phyloP scores from a whole-genome alignment of 2,888 invertebrate species.

The Entomobrya multifasciata region DNA sequence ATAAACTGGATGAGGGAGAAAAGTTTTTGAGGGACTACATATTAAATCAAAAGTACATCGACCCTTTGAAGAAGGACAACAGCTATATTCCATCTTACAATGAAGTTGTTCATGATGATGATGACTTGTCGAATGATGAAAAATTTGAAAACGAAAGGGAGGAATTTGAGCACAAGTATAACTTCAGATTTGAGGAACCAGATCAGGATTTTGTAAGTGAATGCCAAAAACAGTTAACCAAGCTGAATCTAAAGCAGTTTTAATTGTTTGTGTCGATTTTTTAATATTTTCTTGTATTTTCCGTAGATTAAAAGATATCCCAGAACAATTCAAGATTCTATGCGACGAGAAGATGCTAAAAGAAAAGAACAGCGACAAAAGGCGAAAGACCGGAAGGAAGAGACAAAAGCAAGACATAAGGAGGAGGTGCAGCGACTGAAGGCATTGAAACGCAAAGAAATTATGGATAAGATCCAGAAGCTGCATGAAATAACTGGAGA shows the following conservation, averaged over 20 bases:
- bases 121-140: conserved; percentile 88
- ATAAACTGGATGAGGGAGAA: conserved; percentile 90
- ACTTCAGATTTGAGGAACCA: conserved; percentile 98
- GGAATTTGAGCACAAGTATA: conserved; percentile 96
- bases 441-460: conserved; percentile 93
- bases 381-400: conserved; percentile 87
- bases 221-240: too few relatives aligned
- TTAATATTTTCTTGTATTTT: too few relatives aligned
- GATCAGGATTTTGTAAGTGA: conserved; percentile 91
- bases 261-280: too few relatives aligned
- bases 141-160: conserved; percentile 90
- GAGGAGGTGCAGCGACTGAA: conserved; percentile 94
- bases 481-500: conserved; percentile 94
- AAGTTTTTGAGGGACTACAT: conserved; percentile 96
- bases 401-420: conserved; percentile 90
- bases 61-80: conserved; percentile 82
- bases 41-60: conserved; percentile 88
- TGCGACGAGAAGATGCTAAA: conserved; percentile 90
- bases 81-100: conserved; percentile 85
- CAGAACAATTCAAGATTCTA: conserved; percentile 90
- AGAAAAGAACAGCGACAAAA: conserved; percentile 90
- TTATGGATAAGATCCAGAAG: conserved; percentile 92
- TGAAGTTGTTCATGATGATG: conserved; percentile 85
- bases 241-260: too few relatives aligned
- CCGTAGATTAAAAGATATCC: conserved; percentile 96